Evolutionary conservation across 2,888 invertebrate genomes (phyloP).

Genomic region (Dasypogon diadema): DNA sequence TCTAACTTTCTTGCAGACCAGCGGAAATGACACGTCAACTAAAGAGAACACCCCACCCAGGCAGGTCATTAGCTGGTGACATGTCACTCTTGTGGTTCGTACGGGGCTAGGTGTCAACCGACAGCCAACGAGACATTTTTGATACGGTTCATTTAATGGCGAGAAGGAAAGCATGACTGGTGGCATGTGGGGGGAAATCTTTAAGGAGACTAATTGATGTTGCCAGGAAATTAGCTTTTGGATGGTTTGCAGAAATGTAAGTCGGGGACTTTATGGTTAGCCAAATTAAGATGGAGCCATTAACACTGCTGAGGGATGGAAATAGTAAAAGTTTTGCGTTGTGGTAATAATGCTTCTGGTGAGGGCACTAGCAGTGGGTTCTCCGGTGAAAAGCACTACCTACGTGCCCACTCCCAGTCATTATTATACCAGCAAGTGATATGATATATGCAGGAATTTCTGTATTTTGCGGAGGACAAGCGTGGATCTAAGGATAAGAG

Average conservation of each 20-base stretch:
- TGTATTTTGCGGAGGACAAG: no score
- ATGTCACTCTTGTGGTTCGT: slow-evolving; percentile 38
- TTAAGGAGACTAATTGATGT: neutral
- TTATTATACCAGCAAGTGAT: no score
- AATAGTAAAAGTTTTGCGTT: no score
- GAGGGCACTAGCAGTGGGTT: no score
- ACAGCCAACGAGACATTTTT: neutral
- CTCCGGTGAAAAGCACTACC: no score
- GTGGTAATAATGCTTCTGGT: no score
- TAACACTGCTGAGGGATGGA: no score
- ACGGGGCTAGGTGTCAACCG: slow-evolving; percentile 27
- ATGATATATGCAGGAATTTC: no score
- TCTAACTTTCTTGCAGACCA: slow-evolving; percentile 26
- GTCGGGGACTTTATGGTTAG: neutral
- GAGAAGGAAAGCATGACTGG: neutral
- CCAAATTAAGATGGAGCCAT: neutral
- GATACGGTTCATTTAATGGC: neutral
- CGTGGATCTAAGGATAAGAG: no score
- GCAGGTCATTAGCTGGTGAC: slow-evolving; percentile 33
- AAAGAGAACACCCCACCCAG: neutral
- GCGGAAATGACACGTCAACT: slow-evolving; percentile 22
- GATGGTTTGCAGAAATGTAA: neutral
- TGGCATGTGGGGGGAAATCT: neutral
- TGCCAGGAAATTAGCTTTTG: neutral
- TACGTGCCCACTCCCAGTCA: no score